phyloP scores from a whole-genome alignment of 2,797 vertebrate genomes.

The Enteromius treurensis region DNA sequence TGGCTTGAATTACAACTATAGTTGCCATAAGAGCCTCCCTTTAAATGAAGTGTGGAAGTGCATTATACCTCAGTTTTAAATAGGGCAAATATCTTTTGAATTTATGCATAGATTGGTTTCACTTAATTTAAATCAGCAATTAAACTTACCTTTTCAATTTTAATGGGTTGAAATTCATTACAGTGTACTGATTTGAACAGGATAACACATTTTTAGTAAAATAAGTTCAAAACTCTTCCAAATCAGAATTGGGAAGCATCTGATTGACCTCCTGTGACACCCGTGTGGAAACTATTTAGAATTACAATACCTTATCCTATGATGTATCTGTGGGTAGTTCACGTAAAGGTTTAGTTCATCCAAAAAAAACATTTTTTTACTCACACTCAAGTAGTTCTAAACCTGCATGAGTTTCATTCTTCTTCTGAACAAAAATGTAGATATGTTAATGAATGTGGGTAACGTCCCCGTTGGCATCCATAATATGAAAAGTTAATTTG shows the following conservation, averaged over 20 bases:
- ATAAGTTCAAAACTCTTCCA: background rate
- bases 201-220: background rate
- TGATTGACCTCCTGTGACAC: background rate
- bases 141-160: background rate
- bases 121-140: background rate
- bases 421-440: background rate
- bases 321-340: background rate
- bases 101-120: background rate
- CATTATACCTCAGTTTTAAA: background rate
- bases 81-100: background rate
- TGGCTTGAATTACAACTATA: slow-evolving; percentile 36
- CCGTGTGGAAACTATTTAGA: background rate
- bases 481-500: background rate
- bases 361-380: no score
- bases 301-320: background rate
- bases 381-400: background rate
- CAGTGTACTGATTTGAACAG: background rate
- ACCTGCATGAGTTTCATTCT: background rate
- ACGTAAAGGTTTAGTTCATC: background rate
- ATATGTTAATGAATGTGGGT: background rate
- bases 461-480: background rate
- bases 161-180: background rate
- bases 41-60: background rate
- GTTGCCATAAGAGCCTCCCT: slow-evolving; percentile 1
- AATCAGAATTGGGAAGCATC: background rate